Evolutionary conservation across 2,113 vertebrate genomes (phyloP).

Genomic region (Pardalotus punctatus): DNA sequence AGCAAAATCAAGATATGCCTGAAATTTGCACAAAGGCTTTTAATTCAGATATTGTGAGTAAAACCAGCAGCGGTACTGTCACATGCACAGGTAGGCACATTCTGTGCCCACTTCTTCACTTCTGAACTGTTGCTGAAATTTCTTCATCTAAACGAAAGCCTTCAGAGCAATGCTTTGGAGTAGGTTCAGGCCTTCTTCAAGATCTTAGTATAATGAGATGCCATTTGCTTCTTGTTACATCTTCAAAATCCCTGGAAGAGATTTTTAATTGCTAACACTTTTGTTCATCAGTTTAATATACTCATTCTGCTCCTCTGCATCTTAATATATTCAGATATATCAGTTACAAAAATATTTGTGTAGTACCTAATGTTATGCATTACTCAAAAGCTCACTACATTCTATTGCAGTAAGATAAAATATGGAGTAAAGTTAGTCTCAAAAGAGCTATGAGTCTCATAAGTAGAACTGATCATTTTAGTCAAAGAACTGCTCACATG

Average conservation of each 20-base stretch:
- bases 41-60: background rate
- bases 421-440: background rate
- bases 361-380: background rate
- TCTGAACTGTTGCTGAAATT: background rate
- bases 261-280: background rate
- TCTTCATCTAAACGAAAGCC: background rate
- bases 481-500: background rate
- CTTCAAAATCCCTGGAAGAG: background rate
- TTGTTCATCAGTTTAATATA: background rate
- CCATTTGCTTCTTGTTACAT: background rate
- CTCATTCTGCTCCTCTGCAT: background rate
- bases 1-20: background rate
- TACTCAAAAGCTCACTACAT: background rate
- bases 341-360: background rate
- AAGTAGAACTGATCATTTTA: background rate
- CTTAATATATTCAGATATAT: background rate
- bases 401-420: background rate
- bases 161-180: background rate
- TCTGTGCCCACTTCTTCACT: background rate
- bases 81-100: background rate
- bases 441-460: background rate
- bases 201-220: background rate
- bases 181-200: background rate
- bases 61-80: background rate
- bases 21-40: background rate